These are phyloP conservation scores for Odontothrips loti DNA, from an alignment of 2,888 invertebrate genomes.

Conservation along the genomic window DNA sequence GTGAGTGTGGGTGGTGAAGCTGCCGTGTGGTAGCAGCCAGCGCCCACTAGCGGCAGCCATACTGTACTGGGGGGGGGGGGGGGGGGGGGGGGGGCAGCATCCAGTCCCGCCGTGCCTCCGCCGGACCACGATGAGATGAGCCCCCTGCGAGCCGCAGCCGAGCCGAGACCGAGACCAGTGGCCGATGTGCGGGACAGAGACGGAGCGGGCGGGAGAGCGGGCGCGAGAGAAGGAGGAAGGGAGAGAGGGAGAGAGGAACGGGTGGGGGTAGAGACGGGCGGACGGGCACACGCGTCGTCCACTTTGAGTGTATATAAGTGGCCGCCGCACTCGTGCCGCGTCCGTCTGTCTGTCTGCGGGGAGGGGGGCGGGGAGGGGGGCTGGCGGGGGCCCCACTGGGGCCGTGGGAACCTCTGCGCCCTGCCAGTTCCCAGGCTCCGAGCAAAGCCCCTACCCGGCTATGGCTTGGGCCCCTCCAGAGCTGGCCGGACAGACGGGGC, in stretches of 20 bases:
- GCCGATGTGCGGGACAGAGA: not conserved
- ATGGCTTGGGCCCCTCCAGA: not conserved
- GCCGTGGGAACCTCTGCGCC: constrained; percentile 14
- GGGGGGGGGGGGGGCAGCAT: too few species aligned
- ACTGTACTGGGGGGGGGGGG: not conserved
- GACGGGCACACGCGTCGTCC: constrained; percentile 17
- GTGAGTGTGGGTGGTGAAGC: not conserved
- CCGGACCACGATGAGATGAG: not conserved
- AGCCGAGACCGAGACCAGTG: not conserved
- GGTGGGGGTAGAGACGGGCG: not conserved
- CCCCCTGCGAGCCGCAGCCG: too few species aligned
- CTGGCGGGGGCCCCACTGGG: not conserved
- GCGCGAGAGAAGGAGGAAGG: not conserved
- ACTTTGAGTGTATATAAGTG: constrained; percentile 26
- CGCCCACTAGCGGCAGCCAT: constrained; percentile 6
- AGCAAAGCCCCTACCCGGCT: not conserved
- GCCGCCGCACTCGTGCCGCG: constrained; percentile 17
- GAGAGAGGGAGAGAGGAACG: not conserved
- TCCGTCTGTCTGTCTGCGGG: not conserved
- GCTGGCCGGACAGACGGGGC: not conserved
- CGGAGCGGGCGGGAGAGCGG: not conserved
- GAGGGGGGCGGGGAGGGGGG: not conserved
- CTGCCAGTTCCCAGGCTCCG: constrained; percentile 21
- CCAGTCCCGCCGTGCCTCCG: not conserved
- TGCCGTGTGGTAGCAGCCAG: not conserved